A percentile compares a stretch with the other conserved stretches of the same genome.
Conservation (phyloP, 2,113 vertebrate genomes). For the Halcyon senegalensis region DNA sequence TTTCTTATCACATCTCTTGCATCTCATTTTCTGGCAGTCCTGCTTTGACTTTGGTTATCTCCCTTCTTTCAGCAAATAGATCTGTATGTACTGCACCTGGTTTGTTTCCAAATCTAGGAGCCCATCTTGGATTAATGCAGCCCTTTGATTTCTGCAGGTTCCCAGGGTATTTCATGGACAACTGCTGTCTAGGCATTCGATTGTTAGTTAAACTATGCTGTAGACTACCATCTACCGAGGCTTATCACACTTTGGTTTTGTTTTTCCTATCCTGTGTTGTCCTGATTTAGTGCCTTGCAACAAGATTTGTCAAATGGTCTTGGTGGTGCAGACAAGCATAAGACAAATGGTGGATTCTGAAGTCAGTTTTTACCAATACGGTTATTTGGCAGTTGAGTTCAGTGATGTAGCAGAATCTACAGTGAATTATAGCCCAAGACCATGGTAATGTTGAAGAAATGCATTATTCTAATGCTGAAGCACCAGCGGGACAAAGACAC, state of each 20-base stretch:
- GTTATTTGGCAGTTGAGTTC: background rate
- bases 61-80: background rate
- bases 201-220: background rate
- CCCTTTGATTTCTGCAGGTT: background rate
- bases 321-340: background rate
- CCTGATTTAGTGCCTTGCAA: background rate
- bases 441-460: background rate
- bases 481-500: background rate
- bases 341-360: background rate
- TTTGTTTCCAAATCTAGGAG: background rate
- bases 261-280: background rate
- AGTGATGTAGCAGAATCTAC: background rate
- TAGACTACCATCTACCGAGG: background rate
- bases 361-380: background rate
- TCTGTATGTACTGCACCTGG: background rate
- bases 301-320: background rate
- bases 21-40: background rate
- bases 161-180: background rate
- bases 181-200: background rate
- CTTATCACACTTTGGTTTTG: background rate
- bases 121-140: background rate
- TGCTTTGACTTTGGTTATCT: background rate
- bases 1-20: background rate
- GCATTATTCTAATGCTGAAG: background rate
- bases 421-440: background rate